Percentiles rank a stretch among this genome's conserved stretches.
Conservation (phyloP, 1,140 invertebrate species). For the Plectrocnemia conspersa region DNA sequence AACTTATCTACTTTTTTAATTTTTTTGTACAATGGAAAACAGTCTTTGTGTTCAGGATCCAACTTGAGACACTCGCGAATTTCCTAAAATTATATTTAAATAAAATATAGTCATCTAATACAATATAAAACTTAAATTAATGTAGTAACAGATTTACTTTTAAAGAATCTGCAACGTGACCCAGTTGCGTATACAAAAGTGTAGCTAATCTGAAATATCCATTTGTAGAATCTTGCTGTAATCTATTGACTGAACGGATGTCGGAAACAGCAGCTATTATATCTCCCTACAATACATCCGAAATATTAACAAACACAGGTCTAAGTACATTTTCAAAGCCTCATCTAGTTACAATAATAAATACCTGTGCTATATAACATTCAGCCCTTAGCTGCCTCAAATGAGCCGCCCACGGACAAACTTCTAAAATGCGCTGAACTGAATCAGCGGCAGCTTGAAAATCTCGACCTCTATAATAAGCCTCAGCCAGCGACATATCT, state of each 20-base stretch:
- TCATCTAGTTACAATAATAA: background rate
- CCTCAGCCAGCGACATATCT: slow-evolving; percentile 63
- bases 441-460: slow-evolving; percentile 65
- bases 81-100: slow-evolving; percentile 56
- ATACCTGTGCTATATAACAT: slow-evolving; percentile 64
- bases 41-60: slow-evolving; percentile 96
- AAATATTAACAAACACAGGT: background rate
- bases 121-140: no score
- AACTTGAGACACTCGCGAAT: slow-evolving; percentile 96
- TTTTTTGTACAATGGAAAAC: slow-evolving; percentile 95
- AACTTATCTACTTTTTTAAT: slow-evolving; percentile 93
- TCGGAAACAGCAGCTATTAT: slow-evolving; percentile 84
- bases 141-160: slow-evolving; percentile 63
- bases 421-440: slow-evolving; percentile 73
- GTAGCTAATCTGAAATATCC: slow-evolving; percentile 79
- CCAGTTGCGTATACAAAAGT: slow-evolving; percentile 78
- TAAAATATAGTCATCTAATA: slow-evolving; percentile 8
- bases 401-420: slow-evolving; percentile 83
- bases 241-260: slow-evolving; percentile 82
- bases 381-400: slow-evolving; percentile 83
- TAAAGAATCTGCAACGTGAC: slow-evolving; percentile 86
- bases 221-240: slow-evolving; percentile 86
- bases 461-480: slow-evolving; percentile 62
- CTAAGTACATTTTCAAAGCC: background rate
- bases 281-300: slow-evolving; percentile 59